A percentile compares a stretch with the other conserved stretches of the same genome.
phyloP scores from a whole-genome alignment of 2,113 vertebrate genomes.

The Plecturocebus donacophilus region DNA sequence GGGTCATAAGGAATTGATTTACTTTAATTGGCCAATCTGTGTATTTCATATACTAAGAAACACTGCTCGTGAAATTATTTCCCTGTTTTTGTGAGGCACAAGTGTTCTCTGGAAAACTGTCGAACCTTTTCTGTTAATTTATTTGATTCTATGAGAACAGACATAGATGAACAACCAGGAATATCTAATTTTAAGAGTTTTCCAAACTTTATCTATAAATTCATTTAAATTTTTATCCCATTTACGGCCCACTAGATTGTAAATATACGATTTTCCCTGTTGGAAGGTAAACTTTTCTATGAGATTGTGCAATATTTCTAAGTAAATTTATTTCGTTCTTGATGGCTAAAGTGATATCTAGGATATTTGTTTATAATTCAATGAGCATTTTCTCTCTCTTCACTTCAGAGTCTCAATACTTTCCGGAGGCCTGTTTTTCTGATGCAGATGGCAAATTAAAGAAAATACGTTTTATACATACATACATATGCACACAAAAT shows the following conservation, averaged over 20 bases:
- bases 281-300: not conserved
- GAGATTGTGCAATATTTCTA: not conserved
- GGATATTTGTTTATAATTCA: not conserved
- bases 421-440: not conserved
- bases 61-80: not conserved
- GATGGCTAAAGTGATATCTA: not conserved
- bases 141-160: not conserved
- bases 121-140: not conserved
- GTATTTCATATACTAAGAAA: not conserved
- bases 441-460: not conserved
- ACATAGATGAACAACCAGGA: not conserved
- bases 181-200: not conserved
- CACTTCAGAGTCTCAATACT: not conserved
- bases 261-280: not conserved
- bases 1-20: not conserved
- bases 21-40: not conserved
- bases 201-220: not conserved
- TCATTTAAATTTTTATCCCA: not conserved
- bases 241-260: not conserved
- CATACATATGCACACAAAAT: not conserved
- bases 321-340: not conserved
- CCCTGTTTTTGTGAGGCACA: not conserved
- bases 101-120: not conserved
- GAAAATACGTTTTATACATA: not conserved
- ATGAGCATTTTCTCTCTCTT: not conserved